phyloP scores from a whole-genome alignment of 2,888 invertebrate species.

The Cyclophora albipunctata region DNA sequence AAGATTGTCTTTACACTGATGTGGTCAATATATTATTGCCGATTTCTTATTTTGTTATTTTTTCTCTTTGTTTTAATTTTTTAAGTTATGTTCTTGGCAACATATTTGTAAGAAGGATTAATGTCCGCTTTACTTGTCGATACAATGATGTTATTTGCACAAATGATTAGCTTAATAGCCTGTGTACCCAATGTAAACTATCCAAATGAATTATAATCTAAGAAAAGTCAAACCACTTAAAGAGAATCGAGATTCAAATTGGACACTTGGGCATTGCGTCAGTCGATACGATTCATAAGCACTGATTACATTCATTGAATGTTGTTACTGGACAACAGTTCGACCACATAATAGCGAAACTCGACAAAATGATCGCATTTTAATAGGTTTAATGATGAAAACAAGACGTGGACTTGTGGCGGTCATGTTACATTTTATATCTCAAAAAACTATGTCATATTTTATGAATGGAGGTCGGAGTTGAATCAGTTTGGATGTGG shows the following conservation, averaged over 20 bases:
- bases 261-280: slow-evolving; percentile 67
- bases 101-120: too few species aligned
- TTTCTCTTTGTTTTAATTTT: too few species aligned
- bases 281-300: slow-evolving; percentile 44
- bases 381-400: slow-evolving; percentile 55
- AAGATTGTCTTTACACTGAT: too few species aligned
- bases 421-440: slow-evolving; percentile 19
- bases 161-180: too few species aligned
- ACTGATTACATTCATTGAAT: slow-evolving; percentile 63
- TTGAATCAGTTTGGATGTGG: neutral
- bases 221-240: slow-evolving; percentile 68
- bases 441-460: slow-evolving; percentile 20
- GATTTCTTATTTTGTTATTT: too few species aligned
- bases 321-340: slow-evolving; percentile 43
- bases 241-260: slow-evolving; percentile 63
- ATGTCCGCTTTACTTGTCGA: too few species aligned
- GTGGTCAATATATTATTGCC: too few species aligned
- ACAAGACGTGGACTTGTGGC: slow-evolving; percentile 31
- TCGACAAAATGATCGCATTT: slow-evolving; percentile 45
- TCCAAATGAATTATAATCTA: slow-evolving; percentile 52
- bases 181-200: slow-evolving; percentile 7
- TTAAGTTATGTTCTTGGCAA: too few species aligned
- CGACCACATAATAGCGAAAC: slow-evolving; percentile 58
- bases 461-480: slow-evolving; percentile 12
- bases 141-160: too few species aligned